Evolutionary conservation across 2,797 vertebrate genomes (phyloP), one percentile per base, ranked within the genome.

Genomic region (Danio tinwini): DNA sequence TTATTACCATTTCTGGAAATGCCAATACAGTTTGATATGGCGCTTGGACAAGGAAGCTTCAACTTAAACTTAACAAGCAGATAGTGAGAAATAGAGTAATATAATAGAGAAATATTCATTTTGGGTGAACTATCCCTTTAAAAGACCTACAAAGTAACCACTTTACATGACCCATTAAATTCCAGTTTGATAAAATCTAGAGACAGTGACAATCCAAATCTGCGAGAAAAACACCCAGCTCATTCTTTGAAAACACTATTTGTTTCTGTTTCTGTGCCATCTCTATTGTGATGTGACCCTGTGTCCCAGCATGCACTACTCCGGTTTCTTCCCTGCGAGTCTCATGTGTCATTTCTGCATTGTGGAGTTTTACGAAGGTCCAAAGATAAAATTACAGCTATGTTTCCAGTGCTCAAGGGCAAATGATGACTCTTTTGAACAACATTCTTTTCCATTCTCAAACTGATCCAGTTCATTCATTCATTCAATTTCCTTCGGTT

Each of bases 231-330:
- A 14, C 58, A 21, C 5, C 42, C 5, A 3, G 12, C 11, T 13
- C 7, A 52, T 53, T 55, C 14, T 8, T 40, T 70, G 14, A 50
- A 21, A 17, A 6, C 42, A 50, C 4, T 12, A 9, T 47, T 11
- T 13, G 37, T 53, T 21, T 65, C 52, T 56, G 47, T 53, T 21
- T 55, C 52, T 56, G 19, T 68, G 50, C 19, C 52, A 56, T 37
- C 75, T 77, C 52, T 17, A 56, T 77, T 77, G 21, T 49, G 19
- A 74, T 49, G 14, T 58, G 74, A 67, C 62, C 39, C 50, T 13
- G 62, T 56, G 50, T 67, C 40, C 50, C 62, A 77, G 52, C 42
- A 68, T 68, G 53, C 75, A 58, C 52, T 77, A 29, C 75, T 77
- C 63, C 0, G 50, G 63, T 68, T 77, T 77, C 75, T 17, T 49